Evolutionary conservation across 2,797 vertebrate genomes (phyloP).

Genomic region (Melanotaenia maccullochi): DNA sequence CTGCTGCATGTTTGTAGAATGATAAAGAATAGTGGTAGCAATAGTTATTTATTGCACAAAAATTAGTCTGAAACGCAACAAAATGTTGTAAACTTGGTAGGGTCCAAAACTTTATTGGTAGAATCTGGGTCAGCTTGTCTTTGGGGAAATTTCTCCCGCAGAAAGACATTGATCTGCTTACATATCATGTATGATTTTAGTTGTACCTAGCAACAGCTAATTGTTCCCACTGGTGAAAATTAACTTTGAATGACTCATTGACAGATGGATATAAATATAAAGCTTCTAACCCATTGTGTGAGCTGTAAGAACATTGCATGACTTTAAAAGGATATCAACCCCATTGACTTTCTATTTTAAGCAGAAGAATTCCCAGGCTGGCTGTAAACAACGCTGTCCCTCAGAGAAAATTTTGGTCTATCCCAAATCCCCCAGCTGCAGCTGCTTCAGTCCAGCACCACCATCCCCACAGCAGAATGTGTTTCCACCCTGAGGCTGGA

Average conservation of each 20-base stretch:
- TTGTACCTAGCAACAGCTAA: background rate
- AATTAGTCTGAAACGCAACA: background rate
- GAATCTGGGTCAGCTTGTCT: background rate
- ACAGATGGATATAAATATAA: background rate
- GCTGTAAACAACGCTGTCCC: conserved; percentile 54
- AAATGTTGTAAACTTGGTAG: background rate
- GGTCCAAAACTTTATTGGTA: background rate
- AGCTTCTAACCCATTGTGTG: background rate
- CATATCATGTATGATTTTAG: background rate
- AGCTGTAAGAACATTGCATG: background rate
- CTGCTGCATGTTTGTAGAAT: background rate
- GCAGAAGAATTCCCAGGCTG: conserved; percentile 34
- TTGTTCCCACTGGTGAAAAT: background rate
- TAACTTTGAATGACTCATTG: background rate
- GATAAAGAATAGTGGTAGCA: background rate
- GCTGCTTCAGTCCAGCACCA: conserved; percentile 31
- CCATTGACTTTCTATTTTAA: conserved; percentile 16
- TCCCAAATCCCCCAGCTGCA: conserved; percentile 58
- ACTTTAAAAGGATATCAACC: background rate
- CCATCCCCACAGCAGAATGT: conserved; percentile 54
- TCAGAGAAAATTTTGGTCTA: conserved; percentile 59
- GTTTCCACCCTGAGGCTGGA: conserved; percentile 57
- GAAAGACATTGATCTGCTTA: background rate
- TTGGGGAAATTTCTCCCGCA: background rate
- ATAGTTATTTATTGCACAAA: background rate